These are phyloP conservation scores for Hypsopygia costalis DNA, from an alignment of 2,888 invertebrate species.

Conservation along the genomic window DNA sequence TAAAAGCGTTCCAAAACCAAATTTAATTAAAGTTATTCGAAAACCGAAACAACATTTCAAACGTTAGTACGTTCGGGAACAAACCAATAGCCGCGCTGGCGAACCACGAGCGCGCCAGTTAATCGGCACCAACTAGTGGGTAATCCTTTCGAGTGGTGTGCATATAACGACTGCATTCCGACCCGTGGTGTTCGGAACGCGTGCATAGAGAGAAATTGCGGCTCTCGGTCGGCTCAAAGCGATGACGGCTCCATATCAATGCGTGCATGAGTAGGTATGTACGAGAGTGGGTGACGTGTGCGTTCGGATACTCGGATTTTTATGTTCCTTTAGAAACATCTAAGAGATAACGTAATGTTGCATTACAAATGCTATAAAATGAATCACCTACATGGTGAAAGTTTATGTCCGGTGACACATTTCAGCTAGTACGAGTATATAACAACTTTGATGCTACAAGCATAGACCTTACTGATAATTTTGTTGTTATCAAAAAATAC, in stretches of 20 bases:
- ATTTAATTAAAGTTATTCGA: conserved; percentile 43
- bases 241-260: conserved; percentile 62
- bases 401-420: no score
- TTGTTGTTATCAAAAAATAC: no score
- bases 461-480: no score
- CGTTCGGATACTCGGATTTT: conserved; percentile 18
- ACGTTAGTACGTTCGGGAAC: conserved; percentile 46
- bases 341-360: neutral
- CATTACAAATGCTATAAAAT: no score
- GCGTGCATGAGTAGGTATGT: conserved; percentile 40
- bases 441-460: no score
- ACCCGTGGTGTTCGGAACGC: conserved; percentile 41
- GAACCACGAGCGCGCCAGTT: conserved; percentile 61
- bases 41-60: conserved; percentile 41
- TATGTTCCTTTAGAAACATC: conserved; percentile 13
- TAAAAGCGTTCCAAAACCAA: conserved; percentile 14
- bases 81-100: conserved; percentile 52
- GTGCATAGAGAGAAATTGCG: conserved; percentile 56
- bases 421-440: no score
- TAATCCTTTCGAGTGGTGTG: conserved; percentile 73
- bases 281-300: conserved; percentile 25
- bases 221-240: conserved; percentile 60
- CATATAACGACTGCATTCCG: conserved; percentile 68
- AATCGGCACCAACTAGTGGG: conserved; percentile 70
- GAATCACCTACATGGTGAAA: no score